Evolutionary conservation across 2,888 invertebrate genomes (phyloP), one percentile per base, ranked within the genome.

Genomic region (Brachynemurus nebulosus): DNA sequence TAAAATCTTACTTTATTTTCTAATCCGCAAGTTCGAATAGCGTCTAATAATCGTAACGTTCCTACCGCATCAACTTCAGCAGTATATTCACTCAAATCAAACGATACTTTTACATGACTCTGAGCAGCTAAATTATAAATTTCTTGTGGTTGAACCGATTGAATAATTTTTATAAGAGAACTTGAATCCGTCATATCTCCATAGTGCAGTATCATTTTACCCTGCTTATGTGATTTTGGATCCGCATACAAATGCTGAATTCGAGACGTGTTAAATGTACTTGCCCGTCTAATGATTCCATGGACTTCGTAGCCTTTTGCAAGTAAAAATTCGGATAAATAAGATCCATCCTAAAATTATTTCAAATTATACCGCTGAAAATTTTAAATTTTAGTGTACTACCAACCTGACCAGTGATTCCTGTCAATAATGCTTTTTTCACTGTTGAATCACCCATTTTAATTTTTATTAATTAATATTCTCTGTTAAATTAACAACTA

Each of bases 161-260:
- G 65, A 44, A 93, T 86, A 23, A 92, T 78, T 68, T 89, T 90
- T 18, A 89, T 85, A 47, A 93, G 68, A 62, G 93, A 93, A 50
- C 93, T 91, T 40, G 93, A 93, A 64, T 99, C 98, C 0, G 97
- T 97, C 77, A 98, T 82, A 60, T 98, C 98, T 11, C 98, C 98
- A 64, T 98, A 98, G 64, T 98, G 98, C 6, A 99, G 69, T 55
- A 89, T 86, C 84, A 95, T 90, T 54, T 74, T 73, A 0, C 86
- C 90, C 19, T 83, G 83, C n/a, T 77, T 79, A 64, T 97, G 97
- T 18, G 85, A 79, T 30, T 81, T 76, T 0, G 89, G 89, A 65
- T 96, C 84, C 1, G 80, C 85, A 63, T 98, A 97, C 42, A 99
- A 68, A 66, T 99, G 98, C 58, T 93, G 86, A 50, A 99, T 97